Evolutionary conservation across 2,797 vertebrate genomes (phyloP), one percentile per base, ranked within the genome.

Genomic region (Sebastes reedi): DNA sequence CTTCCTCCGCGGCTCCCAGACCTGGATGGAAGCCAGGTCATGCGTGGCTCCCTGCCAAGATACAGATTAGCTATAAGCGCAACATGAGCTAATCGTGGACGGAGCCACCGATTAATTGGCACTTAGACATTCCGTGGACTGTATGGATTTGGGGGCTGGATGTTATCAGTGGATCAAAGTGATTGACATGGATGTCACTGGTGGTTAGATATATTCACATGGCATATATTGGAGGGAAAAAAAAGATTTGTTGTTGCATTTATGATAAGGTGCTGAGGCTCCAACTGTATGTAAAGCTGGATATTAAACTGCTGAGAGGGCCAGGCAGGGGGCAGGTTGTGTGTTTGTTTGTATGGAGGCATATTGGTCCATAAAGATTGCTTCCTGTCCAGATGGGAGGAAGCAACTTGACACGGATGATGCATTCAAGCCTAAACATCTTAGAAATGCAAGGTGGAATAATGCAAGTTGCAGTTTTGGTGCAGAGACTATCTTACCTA

Each of bases 21-120:
- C 88, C 89, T 89, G 89, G 93, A 92, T 3, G 18, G 16, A 36
- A 77, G 94, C 95, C 96, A 95, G 94, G 88, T 91, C 92, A 92
- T 85, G 64, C 72, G n/a, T 94, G 92, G 93, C 92, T 73, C 67
- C 72, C 87, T 77, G 92, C 93, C 94, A 94, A 93, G 83, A 90
- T 88, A 89, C 92, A 91, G 93, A 95, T 93, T 92, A 94, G 92
- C 90, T 93, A 92, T 93, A 94, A 93, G 90, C 85, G 77, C 91
- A 92, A 93, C 91, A 93, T 91, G 89, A 94, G 92, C 92, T 94
- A 94, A 94, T 94, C 83, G 85, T 91, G 79, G 87, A 93, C 88
- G 87, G 91, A 93, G 89, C 91, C 91, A 83, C 92, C 87, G 87
- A 94, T 95, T 93, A 92, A 93, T 89, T 89, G 87, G 84, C 91